phyloP scores from a whole-genome alignment of 2,113 vertebrate genomes.

The Leucoraja erinaceus region DNA sequence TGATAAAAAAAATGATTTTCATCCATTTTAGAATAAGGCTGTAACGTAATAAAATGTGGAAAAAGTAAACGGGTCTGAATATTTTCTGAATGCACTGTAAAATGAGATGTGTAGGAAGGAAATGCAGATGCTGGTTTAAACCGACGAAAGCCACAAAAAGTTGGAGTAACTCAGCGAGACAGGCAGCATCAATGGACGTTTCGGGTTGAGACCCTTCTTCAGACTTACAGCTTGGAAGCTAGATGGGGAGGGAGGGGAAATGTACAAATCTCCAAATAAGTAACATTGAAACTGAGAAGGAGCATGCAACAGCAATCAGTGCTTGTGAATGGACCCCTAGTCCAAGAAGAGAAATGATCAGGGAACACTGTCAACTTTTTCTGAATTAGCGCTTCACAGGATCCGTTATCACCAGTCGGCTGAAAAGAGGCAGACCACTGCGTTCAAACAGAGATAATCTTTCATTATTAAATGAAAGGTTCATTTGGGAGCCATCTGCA shows the following conservation, averaged over 20 bases:
- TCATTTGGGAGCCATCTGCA: neutral
- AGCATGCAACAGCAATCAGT: neutral
- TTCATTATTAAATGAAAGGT: conserved; percentile 30
- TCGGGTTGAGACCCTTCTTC: too few species aligned
- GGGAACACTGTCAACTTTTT: neutral
- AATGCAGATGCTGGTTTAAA: too few species aligned
- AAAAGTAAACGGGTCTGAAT: too few species aligned
- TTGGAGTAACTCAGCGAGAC: too few species aligned
- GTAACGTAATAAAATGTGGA: too few species aligned
- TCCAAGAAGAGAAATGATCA: neutral
- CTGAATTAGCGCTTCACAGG: neutral
- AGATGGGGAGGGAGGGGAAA: neutral
- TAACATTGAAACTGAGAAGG: neutral
- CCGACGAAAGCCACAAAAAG: too few species aligned
- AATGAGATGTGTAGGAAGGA: too few species aligned
- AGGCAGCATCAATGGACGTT: too few species aligned
- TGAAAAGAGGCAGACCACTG: conserved; percentile 20
- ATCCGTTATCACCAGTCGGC: neutral
- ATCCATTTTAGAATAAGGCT: too few species aligned
- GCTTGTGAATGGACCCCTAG: neutral
- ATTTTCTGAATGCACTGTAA: too few species aligned
- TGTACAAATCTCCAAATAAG: neutral
- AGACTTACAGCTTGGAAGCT: neutral
- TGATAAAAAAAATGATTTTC: too few species aligned
- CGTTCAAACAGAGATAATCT: conserved; percentile 8